Base-by-base conservation (phyloP, 2,797 vertebrate species). In the Lycodopsis pacificus region DNA sequence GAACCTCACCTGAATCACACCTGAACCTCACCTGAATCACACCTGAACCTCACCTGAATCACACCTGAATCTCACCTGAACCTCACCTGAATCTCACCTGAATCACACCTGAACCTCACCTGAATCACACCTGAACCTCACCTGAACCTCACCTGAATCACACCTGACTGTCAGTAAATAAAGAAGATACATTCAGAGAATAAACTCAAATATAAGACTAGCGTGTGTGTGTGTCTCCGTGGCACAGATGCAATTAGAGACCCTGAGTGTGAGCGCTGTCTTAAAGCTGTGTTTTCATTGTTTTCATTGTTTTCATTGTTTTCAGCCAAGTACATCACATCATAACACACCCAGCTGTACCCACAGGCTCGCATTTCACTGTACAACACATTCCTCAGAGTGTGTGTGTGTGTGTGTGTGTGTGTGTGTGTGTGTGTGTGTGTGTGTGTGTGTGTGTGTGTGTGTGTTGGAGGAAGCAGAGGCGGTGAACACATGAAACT, bases 281-380 rank as follows among this genome's bases (percentile, higher is more conserved):
- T 4, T 17, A 30, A 69, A 76, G 63, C 69, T 76, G n/a, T n/a
- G n/a, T n/a, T n/a, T n/a, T n/a, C n/a, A n/a, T n/a, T n/a, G 67
- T 82, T 25, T 25, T 25, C 25, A 25, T 25, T 25, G 84, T 88
- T 88, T 89, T 87, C 67, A 19, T 84, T 81, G 79, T 53, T 32
- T 22, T 42, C 40, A 61, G 78, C 79, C 65, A 70, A 83, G 83
- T 58, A 70, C 70, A 84, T 89, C 81, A 84, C 62, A 86, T 76
- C 86, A 83, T 73, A 79, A 86, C 82, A 77, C 86, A 72, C 82
- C 86, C 85, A 82, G 79, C 88, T 87, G 87, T 80, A 76, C 78
- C 80, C 78, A 71, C 71, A 81, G 82, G 70, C 80, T 91, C 86
- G 67, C 64, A 70, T 90, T 86, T 86, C 87, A 82, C 71, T 64